Conservation (phyloP, 1,140 invertebrate genomes). For the Cepaea nemoralis region DNA sequence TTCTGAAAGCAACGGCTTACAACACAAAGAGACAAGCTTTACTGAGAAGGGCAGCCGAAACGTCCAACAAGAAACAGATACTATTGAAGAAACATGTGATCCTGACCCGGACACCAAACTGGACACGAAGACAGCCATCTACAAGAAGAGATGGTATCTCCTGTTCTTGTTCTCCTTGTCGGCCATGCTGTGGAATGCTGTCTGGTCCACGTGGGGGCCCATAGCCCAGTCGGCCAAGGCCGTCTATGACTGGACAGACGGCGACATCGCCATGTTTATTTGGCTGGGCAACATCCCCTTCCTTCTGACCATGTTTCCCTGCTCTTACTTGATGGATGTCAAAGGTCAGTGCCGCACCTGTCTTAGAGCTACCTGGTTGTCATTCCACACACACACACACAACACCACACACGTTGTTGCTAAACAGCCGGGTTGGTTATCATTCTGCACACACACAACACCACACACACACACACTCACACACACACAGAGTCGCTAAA, state of each 20-base stretch:
- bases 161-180: slow-evolving; percentile 49
- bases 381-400: too few species aligned
- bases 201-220: slow-evolving; percentile 75
- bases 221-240: slow-evolving; percentile 71
- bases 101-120: background rate
- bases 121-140: slow-evolving; percentile 36
- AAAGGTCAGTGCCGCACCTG: slow-evolving; percentile 47
- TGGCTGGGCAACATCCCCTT: slow-evolving; percentile 75
- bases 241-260: slow-evolving; percentile 72
- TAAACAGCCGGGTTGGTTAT: too few species aligned
- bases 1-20: too few species aligned
- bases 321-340: slow-evolving; percentile 71
- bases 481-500: too few species aligned
- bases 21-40: too few species aligned
- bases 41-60: too few species aligned
- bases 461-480: too few species aligned
- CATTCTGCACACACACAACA: too few species aligned
- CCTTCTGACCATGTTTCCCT: slow-evolving; percentile 71
- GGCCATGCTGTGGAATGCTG: slow-evolving; percentile 48
- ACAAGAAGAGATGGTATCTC: slow-evolving; percentile 54
- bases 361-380: too few species aligned
- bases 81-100: background rate
- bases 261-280: slow-evolving; percentile 72
- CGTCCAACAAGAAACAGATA: background rate
- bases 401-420: too few species aligned